A percentile compares a stretch with the other conserved stretches of the same genome.
Evolutionary conservation across 2,888 invertebrate species (phyloP).

Genomic region (Brenthis daphne): DNA sequence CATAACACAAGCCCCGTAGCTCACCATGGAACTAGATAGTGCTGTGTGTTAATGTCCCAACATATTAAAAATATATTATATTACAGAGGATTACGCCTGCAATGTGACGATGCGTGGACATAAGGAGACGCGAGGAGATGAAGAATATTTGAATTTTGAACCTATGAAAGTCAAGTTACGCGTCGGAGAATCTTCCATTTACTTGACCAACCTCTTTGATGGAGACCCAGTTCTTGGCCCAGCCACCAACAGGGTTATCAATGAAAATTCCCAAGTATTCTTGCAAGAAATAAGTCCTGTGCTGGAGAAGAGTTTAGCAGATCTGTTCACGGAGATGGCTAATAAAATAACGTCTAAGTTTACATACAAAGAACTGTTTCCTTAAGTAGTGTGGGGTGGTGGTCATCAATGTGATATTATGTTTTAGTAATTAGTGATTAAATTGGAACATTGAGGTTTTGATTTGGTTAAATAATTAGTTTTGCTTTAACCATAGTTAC

Average conservation of each 20-base stretch:
- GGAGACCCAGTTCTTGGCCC: constrained; percentile 85
- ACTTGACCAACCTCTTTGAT: constrained; percentile 85
- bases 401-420: constrained; percentile 25
- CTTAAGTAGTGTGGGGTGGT: constrained; percentile 54
- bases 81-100: constrained; percentile 85
- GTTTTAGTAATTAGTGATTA: constrained; percentile 1
- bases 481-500: no score
- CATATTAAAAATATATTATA: background rate
- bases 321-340: constrained; percentile 86
- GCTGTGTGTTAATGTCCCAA: no score
- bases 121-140: constrained; percentile 79
- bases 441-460: background rate
- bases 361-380: constrained; percentile 87
- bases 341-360: constrained; percentile 86
- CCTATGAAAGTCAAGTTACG: constrained; percentile 84
- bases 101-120: constrained; percentile 85
- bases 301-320: constrained; percentile 83
- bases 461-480: no score
- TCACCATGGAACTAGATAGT: no score
- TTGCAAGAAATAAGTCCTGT: constrained; percentile 86
- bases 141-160: constrained; percentile 84
- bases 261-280: constrained; percentile 85
- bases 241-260: constrained; percentile 85
- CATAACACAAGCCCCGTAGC: no score
- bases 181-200: constrained; percentile 83